Evolutionary conservation across 1,140 invertebrate genomes (phyloP), one percentile per base, ranked within the genome.

Genomic region (Trichogramma pretiosum): DNA sequence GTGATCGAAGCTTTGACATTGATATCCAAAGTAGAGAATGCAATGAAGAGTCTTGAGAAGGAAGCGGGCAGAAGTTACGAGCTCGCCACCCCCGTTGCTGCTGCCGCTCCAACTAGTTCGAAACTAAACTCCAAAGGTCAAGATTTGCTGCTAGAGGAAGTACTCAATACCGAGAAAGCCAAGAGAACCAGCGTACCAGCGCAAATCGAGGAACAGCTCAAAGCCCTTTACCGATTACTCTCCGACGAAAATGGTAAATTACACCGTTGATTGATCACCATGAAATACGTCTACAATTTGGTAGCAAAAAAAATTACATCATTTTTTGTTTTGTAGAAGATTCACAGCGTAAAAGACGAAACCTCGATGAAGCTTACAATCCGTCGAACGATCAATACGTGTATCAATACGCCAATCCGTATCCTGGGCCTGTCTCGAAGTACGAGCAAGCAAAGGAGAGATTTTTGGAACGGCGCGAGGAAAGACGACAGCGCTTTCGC

Each of bases 1-100:
- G 46, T 51, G 32, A 52, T 53, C 19, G 53, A 58, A 16, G 52
- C 53, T 16, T 28, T 59, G 19, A 48, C 36, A n/a, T 40, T 59
- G 26, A 57, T 59, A 40, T 55, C 46, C 8, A 55, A 57, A 52
- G 46, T 55, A 24, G 59, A 59, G 33, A 47, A 17, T 38, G 39
- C 43, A 0, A 46, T 59, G 37, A 55, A 56, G 39, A 39, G 30
- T 24, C 10, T 53, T 1, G 53, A 57, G 10, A 46, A 44, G 37
- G 32, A 24, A 10, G 34, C 45, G 1, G 17, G n/a, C 2, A 17
- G 40, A 2, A 10, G n/a, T 22, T 22, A 22, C 24, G 26, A 3
- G 16, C 3, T 16, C 5, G 5, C 33, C 16, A 4, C 5, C 7
- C 17, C 22, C 9, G 4, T 24, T 10, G 45, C 41, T 5, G 23